These are phyloP conservation scores for Argya squamiceps DNA, from an alignment of 2,797 vertebrate species.

Conservation along the genomic window DNA sequence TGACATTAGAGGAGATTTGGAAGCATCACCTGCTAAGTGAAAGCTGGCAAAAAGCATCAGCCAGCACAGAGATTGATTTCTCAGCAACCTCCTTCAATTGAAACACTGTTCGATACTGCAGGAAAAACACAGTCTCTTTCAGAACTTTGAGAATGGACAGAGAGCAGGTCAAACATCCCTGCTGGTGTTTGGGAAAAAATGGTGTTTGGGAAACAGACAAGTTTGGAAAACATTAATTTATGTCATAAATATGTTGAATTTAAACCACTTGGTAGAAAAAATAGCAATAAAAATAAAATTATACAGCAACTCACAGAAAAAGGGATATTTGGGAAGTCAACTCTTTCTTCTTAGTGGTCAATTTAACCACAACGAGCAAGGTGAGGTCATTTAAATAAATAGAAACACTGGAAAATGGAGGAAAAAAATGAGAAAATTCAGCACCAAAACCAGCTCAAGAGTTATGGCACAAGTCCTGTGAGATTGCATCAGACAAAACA, in stretches of 20 bases:
- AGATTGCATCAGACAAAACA: not conserved
- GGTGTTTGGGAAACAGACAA: not conserved
- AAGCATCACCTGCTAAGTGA: not conserved
- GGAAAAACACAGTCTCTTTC: not conserved
- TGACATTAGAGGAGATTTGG: not conserved
- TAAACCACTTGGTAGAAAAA: not conserved
- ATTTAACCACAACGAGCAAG: not conserved
- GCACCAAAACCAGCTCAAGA: not conserved
- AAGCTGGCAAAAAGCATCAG: constrained; percentile 4
- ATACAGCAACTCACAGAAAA: not conserved
- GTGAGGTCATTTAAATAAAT: not conserved
- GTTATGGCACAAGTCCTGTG: not conserved
- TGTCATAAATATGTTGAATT: not conserved
- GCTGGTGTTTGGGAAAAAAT: not conserved
- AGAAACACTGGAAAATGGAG: not conserved
- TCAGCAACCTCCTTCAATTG: not conserved
- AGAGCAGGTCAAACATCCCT: not conserved
- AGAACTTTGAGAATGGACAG: not conserved
- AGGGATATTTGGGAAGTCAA: not conserved
- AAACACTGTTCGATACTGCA: not conserved
- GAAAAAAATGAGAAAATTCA: not conserved
- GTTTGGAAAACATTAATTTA: not conserved
- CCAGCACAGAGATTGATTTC: not conserved
- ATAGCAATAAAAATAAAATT: not conserved
- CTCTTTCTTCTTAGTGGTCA: not conserved